Percentiles rank a stretch among this genome's conserved stretches.
These are phyloP conservation scores for Melanerpes formicivorus DNA, from an alignment of 2,113 vertebrate genomes.

Conservation along the genomic window DNA sequence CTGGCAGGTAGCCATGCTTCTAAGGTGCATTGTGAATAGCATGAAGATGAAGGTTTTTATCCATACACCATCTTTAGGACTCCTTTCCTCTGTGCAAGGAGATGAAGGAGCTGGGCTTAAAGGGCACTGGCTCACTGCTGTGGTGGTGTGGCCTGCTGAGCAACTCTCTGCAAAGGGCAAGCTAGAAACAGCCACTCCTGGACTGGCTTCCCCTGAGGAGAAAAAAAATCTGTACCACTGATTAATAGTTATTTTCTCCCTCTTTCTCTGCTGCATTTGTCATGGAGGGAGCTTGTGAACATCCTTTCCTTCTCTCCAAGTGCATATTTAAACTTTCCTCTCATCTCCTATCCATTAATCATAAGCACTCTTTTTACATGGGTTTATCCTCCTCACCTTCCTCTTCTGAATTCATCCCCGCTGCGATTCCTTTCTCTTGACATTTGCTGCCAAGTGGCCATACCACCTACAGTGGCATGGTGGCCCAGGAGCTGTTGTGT, in stretches of 20 bases:
- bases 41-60: slow-evolving; percentile 37
- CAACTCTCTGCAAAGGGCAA: background rate
- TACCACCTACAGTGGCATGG: accelerated
- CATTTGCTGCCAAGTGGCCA: accelerated
- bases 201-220: background rate
- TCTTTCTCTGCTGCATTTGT: slow-evolving; percentile 7
- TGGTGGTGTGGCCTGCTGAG: background rate
- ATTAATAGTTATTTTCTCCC: slow-evolving; percentile 30
- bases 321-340: slow-evolving; percentile 20
- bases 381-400: background rate
- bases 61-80: background rate
- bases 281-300: slow-evolving; percentile 2
- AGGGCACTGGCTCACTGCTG: background rate
- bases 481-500: background rate
- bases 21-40: slow-evolving; percentile 12
- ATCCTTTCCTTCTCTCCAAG: slow-evolving; percentile 18
- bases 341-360: slow-evolving; percentile 20
- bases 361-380: background rate
- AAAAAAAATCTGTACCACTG: background rate
- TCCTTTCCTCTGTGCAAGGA: background rate
- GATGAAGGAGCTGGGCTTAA: background rate
- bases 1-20: slow-evolving; percentile 55
- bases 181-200: background rate
- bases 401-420: background rate
- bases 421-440: background rate